Evolutionary conservation across 2,888 invertebrate species (phyloP).

Genomic region (Mamestra brassicae): DNA sequence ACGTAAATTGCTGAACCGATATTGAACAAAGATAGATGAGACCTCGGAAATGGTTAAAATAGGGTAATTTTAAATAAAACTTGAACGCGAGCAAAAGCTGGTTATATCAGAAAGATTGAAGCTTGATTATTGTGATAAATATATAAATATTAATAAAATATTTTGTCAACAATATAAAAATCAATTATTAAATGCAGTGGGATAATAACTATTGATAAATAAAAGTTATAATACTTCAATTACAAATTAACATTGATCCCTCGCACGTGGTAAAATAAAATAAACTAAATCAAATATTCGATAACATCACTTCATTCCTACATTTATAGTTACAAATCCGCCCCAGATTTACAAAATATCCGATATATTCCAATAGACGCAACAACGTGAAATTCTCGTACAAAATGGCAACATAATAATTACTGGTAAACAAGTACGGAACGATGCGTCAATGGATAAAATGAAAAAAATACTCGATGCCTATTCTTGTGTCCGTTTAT

Average conservation of each 20-base stretch:
- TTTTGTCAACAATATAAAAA: too few species aligned
- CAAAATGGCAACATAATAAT: slow-evolving; percentile 30
- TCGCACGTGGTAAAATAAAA: not conserved
- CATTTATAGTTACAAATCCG: not conserved
- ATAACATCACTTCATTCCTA: not conserved
- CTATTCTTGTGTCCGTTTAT: slow-evolving; percentile 51
- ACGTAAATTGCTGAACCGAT: not conserved
- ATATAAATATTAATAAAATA: too few species aligned
- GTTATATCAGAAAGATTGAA: too few species aligned
- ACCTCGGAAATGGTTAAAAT: too few species aligned
- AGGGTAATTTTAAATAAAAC: too few species aligned
- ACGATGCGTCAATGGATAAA: slow-evolving; percentile 31
- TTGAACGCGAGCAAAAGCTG: too few species aligned
- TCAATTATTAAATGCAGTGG: too few species aligned
- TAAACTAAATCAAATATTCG: not conserved
- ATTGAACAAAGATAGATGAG: too few species aligned
- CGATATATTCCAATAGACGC: not conserved
- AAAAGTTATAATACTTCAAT: not conserved
- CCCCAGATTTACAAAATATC: not conserved
- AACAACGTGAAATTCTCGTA: not conserved
- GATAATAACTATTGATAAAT: too few species aligned
- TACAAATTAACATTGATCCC: not conserved
- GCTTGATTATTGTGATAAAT: too few species aligned
- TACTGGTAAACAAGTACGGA: slow-evolving; percentile 27
- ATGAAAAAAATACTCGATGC: slow-evolving; percentile 51